A percentile compares a stretch with the other conserved stretches of the same genome.
Evolutionary conservation across 1,140 invertebrate genomes (phyloP).

Genomic region (Probaryconus sp.): DNA sequence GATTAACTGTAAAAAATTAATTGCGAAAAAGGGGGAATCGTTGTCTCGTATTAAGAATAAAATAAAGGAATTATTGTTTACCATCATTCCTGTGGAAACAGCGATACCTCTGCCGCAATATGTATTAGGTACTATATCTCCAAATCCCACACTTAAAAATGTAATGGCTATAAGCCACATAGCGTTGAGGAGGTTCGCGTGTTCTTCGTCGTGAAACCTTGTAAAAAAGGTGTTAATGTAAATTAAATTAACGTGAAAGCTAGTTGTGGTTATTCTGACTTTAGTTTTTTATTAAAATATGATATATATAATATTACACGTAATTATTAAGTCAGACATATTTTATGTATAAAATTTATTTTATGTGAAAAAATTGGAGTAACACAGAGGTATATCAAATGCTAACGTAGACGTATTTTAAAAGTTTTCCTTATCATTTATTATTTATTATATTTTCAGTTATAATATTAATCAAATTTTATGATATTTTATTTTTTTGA

Average conservation of each 20-base stretch:
- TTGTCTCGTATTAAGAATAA: too few relatives aligned
- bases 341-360: too few relatives aligned
- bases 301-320: too few relatives aligned
- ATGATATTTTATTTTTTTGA: too few relatives aligned
- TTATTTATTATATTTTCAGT: too few relatives aligned
- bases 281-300: background rate
- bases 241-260: slow-evolving; percentile 46
- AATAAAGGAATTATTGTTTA: slow-evolving; percentile 84
- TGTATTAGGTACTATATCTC: slow-evolving; percentile 99
- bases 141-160: slow-evolving; percentile 99
- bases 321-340: too few relatives aligned
- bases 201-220: slow-evolving; percentile 97
- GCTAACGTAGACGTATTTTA: too few relatives aligned
- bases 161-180: slow-evolving; percentile 99
- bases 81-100: slow-evolving; percentile 99
- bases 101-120: slow-evolving; percentile 99
- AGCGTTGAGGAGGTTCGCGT: slow-evolving; percentile 97
- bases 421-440: too few relatives aligned
- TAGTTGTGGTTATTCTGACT: slow-evolving; percentile 15
- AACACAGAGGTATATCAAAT: too few relatives aligned
- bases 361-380: too few relatives aligned
- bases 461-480: too few relatives aligned
- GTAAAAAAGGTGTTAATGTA: slow-evolving; percentile 40
- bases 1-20: slow-evolving; percentile 1
- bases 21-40: background rate